A percentile compares a stretch with the other conserved stretches of the same genome.
phyloP scores from a whole-genome alignment of 2,888 invertebrate genomes.

The Pachymerium ferrugineum region DNA sequence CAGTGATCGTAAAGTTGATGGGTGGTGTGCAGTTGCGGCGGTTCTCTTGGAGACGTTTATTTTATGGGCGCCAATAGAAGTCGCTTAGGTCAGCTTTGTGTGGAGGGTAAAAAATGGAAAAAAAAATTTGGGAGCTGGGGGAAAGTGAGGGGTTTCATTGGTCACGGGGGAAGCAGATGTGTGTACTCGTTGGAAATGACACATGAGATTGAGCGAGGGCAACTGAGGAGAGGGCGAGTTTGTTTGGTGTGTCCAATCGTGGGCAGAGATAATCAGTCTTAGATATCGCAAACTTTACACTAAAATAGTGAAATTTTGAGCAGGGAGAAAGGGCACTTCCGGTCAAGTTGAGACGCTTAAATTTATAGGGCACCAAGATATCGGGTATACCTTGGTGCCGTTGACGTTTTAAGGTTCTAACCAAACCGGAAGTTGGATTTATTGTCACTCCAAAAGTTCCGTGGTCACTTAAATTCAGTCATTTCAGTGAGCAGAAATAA shows the following conservation, averaged over 20 bases:
- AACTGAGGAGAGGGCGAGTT: neutral
- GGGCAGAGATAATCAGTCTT: neutral
- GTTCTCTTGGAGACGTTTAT: neutral
- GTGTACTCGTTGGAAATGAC: constrained; percentile 13
- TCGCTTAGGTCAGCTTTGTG: constrained; percentile 13
- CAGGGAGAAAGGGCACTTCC: too few relatives aligned
- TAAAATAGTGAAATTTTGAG: too few relatives aligned
- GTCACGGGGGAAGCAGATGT: constrained; percentile 12
- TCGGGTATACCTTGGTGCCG: too few relatives aligned
- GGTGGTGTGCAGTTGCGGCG: neutral
- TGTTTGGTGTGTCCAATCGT: neutral
- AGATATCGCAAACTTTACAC: too few relatives aligned
- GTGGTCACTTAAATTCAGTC: too few relatives aligned
- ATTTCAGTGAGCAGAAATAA: too few relatives aligned
- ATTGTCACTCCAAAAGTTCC: too few relatives aligned
- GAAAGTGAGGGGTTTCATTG: neutral
- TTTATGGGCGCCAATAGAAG: constrained; percentile 13
- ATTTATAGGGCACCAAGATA: too few relatives aligned
- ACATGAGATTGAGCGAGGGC: constrained; percentile 6
- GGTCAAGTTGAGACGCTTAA: too few relatives aligned
- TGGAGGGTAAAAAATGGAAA: neutral
- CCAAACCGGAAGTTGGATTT: too few relatives aligned
- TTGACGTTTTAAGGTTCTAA: too few relatives aligned
- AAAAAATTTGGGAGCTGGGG: neutral
- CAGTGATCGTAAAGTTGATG: neutral